Base-by-base conservation (phyloP, 2,888 invertebrate genomes). In the Boloria selene region DNA sequence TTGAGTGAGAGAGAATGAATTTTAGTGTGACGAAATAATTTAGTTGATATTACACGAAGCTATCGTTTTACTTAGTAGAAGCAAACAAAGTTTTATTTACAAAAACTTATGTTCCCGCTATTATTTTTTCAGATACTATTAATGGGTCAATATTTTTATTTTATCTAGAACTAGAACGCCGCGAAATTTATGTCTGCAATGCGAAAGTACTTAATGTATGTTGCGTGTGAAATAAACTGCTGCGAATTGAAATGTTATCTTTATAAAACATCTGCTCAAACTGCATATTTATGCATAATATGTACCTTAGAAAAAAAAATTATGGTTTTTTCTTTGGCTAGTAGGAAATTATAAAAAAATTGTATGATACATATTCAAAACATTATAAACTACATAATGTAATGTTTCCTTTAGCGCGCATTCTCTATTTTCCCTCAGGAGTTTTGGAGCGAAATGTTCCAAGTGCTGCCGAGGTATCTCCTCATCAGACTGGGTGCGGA, bases 401-500 rank as follows among this genome's bases (percentile, higher is more conserved):
- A 52, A 62, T 65, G 59, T 65, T 31, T 49, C 45, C 45, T 55
- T 50, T 45, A 58, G 58, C 31, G 45, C 53, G 26, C 17, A 31
- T 42, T 64, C 38, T 38, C 18, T 13, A 60, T 70, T 69, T 26
- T 70, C 74, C 77, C 74, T 71, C 89, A 99, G 99, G 94, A 96
- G 97, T 82, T 99, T 98, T 88, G 98, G 98, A 70, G 97, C 98
- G 65, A 98, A 98, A 91, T 99, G 99, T 90, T 96, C 98, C 60
- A 98, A 98, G 86, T 99, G 99, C 89, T 95, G 96, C 76, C 95
- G 99, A 62, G 95, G 96, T 76, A 98, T 99, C 81, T 97, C 97
- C 17, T 95, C 98, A 17, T 97, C 97, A 53, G 99, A 99, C 92
- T 99, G 99, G 99, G 99, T 99, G 79, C 94, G 99, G 71, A 95